Conservation (phyloP, 2,797 vertebrate species). For the Scolopax rusticola region DNA sequence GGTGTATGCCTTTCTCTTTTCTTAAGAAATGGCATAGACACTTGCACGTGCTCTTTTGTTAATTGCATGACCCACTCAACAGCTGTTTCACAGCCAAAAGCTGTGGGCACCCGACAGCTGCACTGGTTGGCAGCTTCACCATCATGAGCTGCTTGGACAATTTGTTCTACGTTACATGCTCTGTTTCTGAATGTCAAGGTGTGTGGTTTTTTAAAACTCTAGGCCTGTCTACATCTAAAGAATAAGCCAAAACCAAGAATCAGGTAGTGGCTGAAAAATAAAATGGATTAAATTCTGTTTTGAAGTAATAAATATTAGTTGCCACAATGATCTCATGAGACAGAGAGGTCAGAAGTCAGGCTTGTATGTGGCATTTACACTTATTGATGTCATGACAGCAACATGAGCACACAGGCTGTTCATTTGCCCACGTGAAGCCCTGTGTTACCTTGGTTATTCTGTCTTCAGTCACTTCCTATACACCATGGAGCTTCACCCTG, state of each 20-base stretch:
- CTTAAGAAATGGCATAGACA: neutral
- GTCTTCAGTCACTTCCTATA: neutral
- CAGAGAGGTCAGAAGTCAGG: neutral
- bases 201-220: neutral
- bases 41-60: neutral
- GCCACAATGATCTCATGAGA: neutral
- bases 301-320: neutral
- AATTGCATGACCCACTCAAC: neutral
- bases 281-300: neutral
- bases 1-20: neutral
- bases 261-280: neutral
- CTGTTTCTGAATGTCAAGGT: neutral
- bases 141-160: neutral
- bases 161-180: neutral
- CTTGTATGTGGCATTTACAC: neutral
- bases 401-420: neutral
- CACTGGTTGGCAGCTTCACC: neutral
- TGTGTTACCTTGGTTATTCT: no score
- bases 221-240: neutral
- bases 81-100: neutral
- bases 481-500: neutral
- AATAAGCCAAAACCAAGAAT: neutral
- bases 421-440: rapidly evolving
- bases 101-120: neutral
- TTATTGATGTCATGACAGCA: rapidly evolving